Conservation (phyloP, 1,140 invertebrate genomes). For the Akabosia matsudoensis region DNA sequence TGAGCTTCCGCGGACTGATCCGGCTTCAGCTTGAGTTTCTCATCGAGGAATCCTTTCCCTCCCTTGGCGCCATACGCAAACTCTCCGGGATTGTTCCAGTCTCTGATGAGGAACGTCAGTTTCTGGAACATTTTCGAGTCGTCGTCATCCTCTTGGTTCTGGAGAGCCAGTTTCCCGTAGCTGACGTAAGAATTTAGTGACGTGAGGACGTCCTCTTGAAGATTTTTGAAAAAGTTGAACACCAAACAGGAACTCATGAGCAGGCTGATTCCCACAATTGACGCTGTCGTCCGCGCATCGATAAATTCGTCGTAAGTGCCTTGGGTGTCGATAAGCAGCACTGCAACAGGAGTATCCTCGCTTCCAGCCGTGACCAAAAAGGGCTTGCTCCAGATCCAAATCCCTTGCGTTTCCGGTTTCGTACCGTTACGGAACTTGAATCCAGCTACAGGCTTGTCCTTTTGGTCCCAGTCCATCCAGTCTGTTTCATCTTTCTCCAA, state of each 20-base stretch:
- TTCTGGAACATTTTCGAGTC: slow-evolving; percentile 33
- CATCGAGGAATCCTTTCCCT: slow-evolving; percentile 30
- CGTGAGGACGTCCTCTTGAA: slow-evolving; percentile 58
- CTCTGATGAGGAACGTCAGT: slow-evolving; percentile 37
- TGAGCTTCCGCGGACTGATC: not conserved
- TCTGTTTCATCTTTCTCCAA: slow-evolving; percentile 46
- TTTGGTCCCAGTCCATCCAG: slow-evolving; percentile 54
- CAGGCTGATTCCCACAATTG: slow-evolving; percentile 60
- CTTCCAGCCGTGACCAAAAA: slow-evolving; percentile 55
- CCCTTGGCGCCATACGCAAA: slow-evolving; percentile 34
- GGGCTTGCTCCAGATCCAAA: slow-evolving; percentile 61
- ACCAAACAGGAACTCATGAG: slow-evolving; percentile 55
- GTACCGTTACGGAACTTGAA: slow-evolving; percentile 60
- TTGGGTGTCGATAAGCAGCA: slow-evolving; percentile 67
- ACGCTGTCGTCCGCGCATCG: slow-evolving; percentile 63
- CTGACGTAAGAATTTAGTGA: slow-evolving; percentile 25
- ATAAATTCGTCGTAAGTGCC: slow-evolving; percentile 64
- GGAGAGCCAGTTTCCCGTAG: slow-evolving; percentile 24
- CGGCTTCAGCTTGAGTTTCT: slow-evolving; percentile 26
- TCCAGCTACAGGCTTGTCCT: slow-evolving; percentile 45
- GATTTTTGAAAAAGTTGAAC: slow-evolving; percentile 57
- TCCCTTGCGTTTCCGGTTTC: slow-evolving; percentile 61
- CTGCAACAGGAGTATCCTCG: slow-evolving; percentile 54
- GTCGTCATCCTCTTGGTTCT: not conserved
- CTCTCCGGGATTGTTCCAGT: slow-evolving; percentile 38